These are phyloP conservation scores for Ceratitis capitata DNA, from an alignment of 1,140 invertebrate genomes.

Conservation along the genomic window DNA sequence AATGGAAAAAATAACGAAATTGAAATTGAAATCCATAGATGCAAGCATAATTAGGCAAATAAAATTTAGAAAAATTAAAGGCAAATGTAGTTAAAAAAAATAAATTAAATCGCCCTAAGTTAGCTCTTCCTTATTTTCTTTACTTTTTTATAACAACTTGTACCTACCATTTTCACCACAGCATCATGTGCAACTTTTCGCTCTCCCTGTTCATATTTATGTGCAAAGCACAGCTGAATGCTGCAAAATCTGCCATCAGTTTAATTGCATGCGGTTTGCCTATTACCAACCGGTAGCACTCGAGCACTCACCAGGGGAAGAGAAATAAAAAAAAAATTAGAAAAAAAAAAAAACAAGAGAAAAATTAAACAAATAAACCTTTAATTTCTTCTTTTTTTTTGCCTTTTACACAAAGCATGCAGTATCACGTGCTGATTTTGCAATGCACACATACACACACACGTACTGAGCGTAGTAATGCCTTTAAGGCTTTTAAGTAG, in stretches of 20 bases:
- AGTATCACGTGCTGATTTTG: not conserved
- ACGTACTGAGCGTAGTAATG: not conserved
- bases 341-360: not conserved
- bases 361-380: not conserved
- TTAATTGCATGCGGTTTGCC: constrained; percentile 24
- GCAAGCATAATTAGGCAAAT: no score
- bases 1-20: no score
- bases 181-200: not conserved
- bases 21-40: no score
- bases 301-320: not conserved
- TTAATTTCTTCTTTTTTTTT: not conserved
- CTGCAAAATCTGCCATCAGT: constrained; percentile 11
- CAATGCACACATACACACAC: not conserved
- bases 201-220: not conserved
- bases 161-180: not conserved
- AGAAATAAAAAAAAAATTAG: not conserved
- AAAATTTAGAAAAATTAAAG: no score
- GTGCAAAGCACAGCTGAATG: not conserved
- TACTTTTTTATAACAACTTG: not conserved
- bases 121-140: no score
- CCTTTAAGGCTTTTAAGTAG: constrained; percentile 10
- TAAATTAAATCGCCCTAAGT: no score
- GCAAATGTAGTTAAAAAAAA: no score
- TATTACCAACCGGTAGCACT: not conserved
- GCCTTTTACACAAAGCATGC: not conserved